Conservation (phyloP, 2,888 invertebrate genomes). For the Eurytoma californica region DNA sequence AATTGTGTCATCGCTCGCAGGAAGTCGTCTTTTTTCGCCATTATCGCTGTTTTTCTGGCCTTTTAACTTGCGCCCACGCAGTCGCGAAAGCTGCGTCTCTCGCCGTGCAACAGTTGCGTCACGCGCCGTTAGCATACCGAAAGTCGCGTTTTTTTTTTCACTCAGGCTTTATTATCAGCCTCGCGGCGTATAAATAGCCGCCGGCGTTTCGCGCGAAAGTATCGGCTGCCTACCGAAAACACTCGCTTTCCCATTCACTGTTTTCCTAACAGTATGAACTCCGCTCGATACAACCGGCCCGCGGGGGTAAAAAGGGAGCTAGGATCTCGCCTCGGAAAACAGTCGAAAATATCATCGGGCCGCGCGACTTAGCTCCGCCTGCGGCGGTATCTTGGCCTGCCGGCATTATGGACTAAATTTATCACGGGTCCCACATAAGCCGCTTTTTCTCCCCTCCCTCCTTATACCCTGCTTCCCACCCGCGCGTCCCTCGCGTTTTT, state of each 20-base stretch:
- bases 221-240: neutral
- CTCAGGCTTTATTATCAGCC: too few relatives aligned
- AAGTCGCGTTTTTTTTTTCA: too few relatives aligned
- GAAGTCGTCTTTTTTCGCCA: too few relatives aligned
- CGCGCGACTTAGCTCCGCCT: neutral
- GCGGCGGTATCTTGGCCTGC: neutral
- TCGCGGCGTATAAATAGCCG: neutral
- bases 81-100: too few relatives aligned
- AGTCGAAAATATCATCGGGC: constrained; percentile 25
- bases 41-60: too few relatives aligned
- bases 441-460: constrained; percentile 31
- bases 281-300: neutral
- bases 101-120: too few relatives aligned
- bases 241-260: neutral
- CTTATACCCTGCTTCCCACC: neutral
- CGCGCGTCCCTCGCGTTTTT: too few relatives aligned
- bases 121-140: too few relatives aligned
- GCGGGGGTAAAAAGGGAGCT: too few relatives aligned
- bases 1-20: neutral
- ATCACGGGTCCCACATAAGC: constrained; percentile 52
- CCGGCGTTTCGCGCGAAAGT: neutral
- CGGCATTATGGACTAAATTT: constrained; percentile 52
- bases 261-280: too few relatives aligned
- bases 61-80: too few relatives aligned
- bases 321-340: too few relatives aligned